Percentiles rank a stretch among this genome's conserved stretches.
These are phyloP conservation scores for Ypsolopha sequella DNA, from an alignment of 2,888 invertebrate genomes.

Conservation along the genomic window DNA sequence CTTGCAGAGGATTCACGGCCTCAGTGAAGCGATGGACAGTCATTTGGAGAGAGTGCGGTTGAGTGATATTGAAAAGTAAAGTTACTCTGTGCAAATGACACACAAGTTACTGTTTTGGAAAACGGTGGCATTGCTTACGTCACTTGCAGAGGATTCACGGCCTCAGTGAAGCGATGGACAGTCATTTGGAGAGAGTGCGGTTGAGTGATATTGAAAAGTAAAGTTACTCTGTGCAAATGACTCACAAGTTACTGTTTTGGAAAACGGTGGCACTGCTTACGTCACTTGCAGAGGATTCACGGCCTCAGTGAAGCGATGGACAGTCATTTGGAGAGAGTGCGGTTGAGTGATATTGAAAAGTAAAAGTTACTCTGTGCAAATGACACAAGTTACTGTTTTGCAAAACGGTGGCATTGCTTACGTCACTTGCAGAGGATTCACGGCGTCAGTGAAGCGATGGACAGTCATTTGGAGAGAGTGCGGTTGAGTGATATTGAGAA, in stretches of 20 bases:
- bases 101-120: slow-evolving; percentile 30
- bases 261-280: slow-evolving; percentile 41
- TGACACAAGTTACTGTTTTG: too few species aligned
- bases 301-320: slow-evolving; percentile 7
- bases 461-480: not conserved
- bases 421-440: slow-evolving; percentile 44
- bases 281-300: slow-evolving; percentile 44
- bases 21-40: not conserved
- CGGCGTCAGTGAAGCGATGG: slow-evolving; percentile 9
- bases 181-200: not conserved
- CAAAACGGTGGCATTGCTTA: slow-evolving; percentile 44
- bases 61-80: not conserved
- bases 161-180: not conserved
- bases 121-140: slow-evolving; percentile 44
- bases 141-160: slow-evolving; percentile 43
- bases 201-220: not conserved
- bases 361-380: not conserved
- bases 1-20: slow-evolving; percentile 35
- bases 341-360: not conserved
- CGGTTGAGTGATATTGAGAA: not conserved
- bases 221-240: not conserved
- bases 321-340: not conserved
- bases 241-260: slow-evolving; percentile 29
- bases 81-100: not conserved
- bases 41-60: not conserved